These are phyloP conservation scores for Terebella lapidaria DNA, from an alignment of 2,888 invertebrate genomes.

Conservation along the genomic window DNA sequence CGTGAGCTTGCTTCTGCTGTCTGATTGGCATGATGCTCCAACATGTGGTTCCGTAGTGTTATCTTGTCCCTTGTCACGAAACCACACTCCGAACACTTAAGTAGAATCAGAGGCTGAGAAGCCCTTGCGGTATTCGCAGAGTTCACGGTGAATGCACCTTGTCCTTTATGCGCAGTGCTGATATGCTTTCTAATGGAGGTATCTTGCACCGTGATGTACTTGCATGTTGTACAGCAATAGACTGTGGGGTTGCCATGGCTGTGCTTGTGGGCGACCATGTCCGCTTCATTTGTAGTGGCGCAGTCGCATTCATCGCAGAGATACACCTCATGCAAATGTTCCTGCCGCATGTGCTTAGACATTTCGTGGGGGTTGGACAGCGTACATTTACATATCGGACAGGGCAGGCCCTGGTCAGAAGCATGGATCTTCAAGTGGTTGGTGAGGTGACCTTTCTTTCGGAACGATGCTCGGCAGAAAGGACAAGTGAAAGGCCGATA, in stretches of 20 bases:
- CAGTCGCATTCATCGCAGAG: slow-evolving; percentile 42
- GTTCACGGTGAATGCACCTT: slow-evolving; percentile 1
- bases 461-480: slow-evolving; percentile 48
- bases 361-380: neutral
- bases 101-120: slow-evolving; percentile 21
- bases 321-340: slow-evolving; percentile 27
- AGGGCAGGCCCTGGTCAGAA: slow-evolving; percentile 13
- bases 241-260: slow-evolving; percentile 15
- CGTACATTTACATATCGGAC: neutral
- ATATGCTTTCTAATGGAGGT: slow-evolving; percentile 14
- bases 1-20: no score
- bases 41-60: slow-evolving; percentile 35
- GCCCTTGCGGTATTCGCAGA: neutral
- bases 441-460: slow-evolving; percentile 50
- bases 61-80: slow-evolving; percentile 36
- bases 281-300: slow-evolving; percentile 17
- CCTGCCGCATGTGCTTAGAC: slow-evolving; percentile 12
- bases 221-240: slow-evolving; percentile 15
- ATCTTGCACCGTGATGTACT: slow-evolving; percentile 8
- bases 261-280: slow-evolving; percentile 21
- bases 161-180: slow-evolving; percentile 6
- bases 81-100: slow-evolving; percentile 49
- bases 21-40: neutral
- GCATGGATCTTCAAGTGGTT: slow-evolving; percentile 47
- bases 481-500: slow-evolving; percentile 43